phyloP scores from a whole-genome alignment of 2,888 invertebrate species.

The Idaea straminata region DNA sequence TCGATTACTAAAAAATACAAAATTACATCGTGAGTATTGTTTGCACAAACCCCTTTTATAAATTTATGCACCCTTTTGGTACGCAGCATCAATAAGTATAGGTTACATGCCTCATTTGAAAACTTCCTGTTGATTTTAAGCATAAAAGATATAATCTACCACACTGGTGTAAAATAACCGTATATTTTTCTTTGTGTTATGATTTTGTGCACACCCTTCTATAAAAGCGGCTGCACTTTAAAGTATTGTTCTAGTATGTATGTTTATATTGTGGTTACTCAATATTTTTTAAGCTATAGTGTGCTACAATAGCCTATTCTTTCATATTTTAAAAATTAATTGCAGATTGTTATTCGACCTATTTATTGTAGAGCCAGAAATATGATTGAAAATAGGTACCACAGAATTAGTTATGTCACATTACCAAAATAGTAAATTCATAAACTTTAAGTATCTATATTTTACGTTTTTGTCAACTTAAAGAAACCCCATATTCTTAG shows the following conservation, averaged over 20 bases:
- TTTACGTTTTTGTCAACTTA: too few species aligned
- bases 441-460: too few species aligned
- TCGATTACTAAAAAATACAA: constrained; percentile 55
- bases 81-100: constrained; percentile 74
- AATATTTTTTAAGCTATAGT: neutral
- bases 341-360: neutral
- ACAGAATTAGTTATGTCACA: neutral
- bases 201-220: constrained; percentile 64
- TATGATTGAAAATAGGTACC: neutral
- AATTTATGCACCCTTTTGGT: constrained; percentile 74
- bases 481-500: too few species aligned
- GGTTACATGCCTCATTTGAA: constrained; percentile 80
- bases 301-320: neutral
- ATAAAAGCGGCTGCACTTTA: constrained; percentile 54
- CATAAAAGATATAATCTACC: constrained; percentile 80
- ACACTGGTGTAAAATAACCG: constrained; percentile 78
- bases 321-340: neutral
- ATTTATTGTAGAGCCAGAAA: constrained; percentile 5
- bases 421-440: too few species aligned
- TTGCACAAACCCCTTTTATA: constrained; percentile 69
- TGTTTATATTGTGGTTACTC: constrained; percentile 53
- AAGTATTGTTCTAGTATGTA: constrained; percentile 46
- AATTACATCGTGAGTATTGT: constrained; percentile 52
- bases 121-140: constrained; percentile 79
- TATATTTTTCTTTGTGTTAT: constrained; percentile 75